Conservation (phyloP, 2,888 invertebrate genomes). For the Epistrophe grossulariae region DNA sequence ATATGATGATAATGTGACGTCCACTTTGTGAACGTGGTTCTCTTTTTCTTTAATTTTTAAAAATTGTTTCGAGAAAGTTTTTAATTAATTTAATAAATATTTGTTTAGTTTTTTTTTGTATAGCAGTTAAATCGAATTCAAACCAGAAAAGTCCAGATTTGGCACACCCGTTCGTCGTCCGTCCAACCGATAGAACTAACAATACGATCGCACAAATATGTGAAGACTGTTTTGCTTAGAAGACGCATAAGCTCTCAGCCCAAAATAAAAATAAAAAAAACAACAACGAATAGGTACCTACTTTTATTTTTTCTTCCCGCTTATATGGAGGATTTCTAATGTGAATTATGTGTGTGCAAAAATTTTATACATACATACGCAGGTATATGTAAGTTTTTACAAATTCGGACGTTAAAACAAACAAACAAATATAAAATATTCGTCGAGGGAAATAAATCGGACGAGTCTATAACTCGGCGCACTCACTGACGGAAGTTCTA, state of each 20-base stretch:
- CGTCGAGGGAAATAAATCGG: not conserved
- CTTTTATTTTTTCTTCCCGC: constrained; percentile 1
- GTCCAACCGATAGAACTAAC: constrained; percentile 12
- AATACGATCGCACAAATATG: constrained; percentile 47
- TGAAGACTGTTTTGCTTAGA: constrained; percentile 38
- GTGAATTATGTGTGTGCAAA: constrained; percentile 38
- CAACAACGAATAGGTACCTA: not conserved
- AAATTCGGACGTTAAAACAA: constrained; percentile 35
- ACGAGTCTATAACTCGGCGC: constrained; percentile 5
- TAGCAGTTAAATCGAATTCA: constrained; percentile 12
- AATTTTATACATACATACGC: not conserved
- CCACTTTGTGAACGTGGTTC: not conserved
- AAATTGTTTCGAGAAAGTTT: constrained; percentile 2
- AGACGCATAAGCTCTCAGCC: constrained; percentile 26
- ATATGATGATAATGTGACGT: not conserved
- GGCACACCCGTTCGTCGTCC: constrained; percentile 35
- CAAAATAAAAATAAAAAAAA: not conserved
- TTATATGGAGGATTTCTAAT: constrained; percentile 38
- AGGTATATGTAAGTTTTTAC: constrained; percentile 6
- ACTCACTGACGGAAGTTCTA: constrained; percentile 40
- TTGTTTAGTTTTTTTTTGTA: not conserved
- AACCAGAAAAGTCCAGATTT: constrained; percentile 21
- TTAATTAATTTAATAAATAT: constrained; percentile 20
- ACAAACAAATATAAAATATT: constrained; percentile 18
- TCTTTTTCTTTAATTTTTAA: not conserved